Evolutionary conservation across 2,888 invertebrate genomes (phyloP), one percentile per base, ranked within the genome.

Genomic region (Timema cristinae): DNA sequence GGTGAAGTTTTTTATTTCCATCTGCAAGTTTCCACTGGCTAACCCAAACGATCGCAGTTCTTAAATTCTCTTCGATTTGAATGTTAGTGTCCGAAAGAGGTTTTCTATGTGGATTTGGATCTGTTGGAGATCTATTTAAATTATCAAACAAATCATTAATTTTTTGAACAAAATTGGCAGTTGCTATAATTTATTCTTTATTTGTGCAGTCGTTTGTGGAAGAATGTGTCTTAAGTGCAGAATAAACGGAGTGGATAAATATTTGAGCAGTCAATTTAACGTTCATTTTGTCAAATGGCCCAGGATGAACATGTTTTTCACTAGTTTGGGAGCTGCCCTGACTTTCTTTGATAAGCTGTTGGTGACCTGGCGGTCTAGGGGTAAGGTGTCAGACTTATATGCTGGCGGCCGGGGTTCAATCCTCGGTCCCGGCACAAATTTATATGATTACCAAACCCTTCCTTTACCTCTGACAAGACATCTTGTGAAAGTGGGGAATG

Each of bases 321-420:
- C 76, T 77, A 78, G 70, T 69, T 78, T 77, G 11, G 74, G 75
- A 2, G 77, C 76, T 51, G 77, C 76, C 73, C 75, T 75, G 32
- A 71, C 51, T 54, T 67, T 68, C 10, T 72, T 59, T 15, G 71
- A 68, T 63, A 78, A 76, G 5, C 74, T 68, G 8, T n/a, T n/a
- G n/a, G n/a, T n/a, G n/a, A n/a, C n/a, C n/a, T n/a, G n/a, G n/a
- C n/a, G n/a, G n/a, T n/a, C n/a, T n/a, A n/a, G n/a, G n/a, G n/a
- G n/a, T n/a, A n/a, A n/a, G n/a, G n/a, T n/a, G n/a, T n/a, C n/a
- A n/a, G n/a, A n/a, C n/a, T n/a, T n/a, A n/a, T n/a, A n/a, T n/a
- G n/a, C n/a, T n/a, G n/a, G n/a, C n/a, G n/a, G n/a, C n/a, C n/a
- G n/a, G n/a, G n/a, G n/a, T n/a, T n/a, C n/a, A n/a, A n/a, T n/a